phyloP scores from a whole-genome alignment of 2,888 invertebrate species.

The Parelbella ahira region DNA sequence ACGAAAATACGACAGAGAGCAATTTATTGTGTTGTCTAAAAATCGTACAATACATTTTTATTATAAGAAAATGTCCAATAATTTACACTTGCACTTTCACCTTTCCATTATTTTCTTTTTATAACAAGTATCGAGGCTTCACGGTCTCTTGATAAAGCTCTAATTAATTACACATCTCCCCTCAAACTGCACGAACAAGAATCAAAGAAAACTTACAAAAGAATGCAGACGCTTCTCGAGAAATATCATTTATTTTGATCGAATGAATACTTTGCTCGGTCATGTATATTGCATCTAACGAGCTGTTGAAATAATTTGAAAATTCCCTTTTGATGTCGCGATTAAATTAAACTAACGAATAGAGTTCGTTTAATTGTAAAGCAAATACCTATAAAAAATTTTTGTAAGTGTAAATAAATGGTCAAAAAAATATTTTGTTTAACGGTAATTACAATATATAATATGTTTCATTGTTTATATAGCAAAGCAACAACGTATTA shows the following conservation, averaged over 20 bases:
- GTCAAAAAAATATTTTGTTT: too few species aligned
- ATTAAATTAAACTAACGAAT: conserved; percentile 8
- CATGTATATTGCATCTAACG: conserved; percentile 11
- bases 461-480: too few species aligned
- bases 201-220: conserved; percentile 30
- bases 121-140: conserved; percentile 9
- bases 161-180: conserved; percentile 34
- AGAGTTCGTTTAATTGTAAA: too few species aligned
- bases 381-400: too few species aligned
- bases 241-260: conserved; percentile 21
- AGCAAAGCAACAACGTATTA: too few species aligned
- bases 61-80: too few species aligned
- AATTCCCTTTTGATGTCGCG: conserved; percentile 9
- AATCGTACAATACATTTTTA: too few species aligned
- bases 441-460: too few species aligned
- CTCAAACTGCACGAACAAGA: conserved; percentile 26
- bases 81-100: too few species aligned
- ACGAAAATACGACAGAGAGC: too few species aligned
- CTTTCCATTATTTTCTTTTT: background rate
- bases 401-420: too few species aligned
- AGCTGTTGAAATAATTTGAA: conserved; percentile 12
- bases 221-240: conserved; percentile 13
- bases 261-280: conserved; percentile 15
- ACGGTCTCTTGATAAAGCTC: conserved; percentile 28
- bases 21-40: too few species aligned